A percentile compares a stretch with the other conserved stretches of the same genome.
phyloP scores from a whole-genome alignment of 2,888 invertebrate genomes.

The Macrophya annulata region DNA sequence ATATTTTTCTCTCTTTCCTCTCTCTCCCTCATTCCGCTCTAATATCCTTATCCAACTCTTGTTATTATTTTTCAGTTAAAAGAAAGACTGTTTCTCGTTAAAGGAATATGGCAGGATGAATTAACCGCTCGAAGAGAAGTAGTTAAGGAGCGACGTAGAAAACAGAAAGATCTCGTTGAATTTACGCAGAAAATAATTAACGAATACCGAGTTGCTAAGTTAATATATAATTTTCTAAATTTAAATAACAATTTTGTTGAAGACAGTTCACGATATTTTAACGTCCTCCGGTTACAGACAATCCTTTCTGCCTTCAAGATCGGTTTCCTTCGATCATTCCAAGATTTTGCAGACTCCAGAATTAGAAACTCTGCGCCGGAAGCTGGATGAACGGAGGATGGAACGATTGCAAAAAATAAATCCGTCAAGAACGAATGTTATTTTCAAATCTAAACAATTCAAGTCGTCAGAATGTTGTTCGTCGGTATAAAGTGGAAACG shows the following conservation, averaged over 20 bases:
- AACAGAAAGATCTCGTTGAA: constrained; percentile 77
- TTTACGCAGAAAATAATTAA: constrained; percentile 14
- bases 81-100: constrained; percentile 81
- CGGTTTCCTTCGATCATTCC: background rate
- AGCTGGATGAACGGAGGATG: constrained; percentile 33
- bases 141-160: constrained; percentile 80
- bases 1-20: background rate
- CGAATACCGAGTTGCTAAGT: constrained; percentile 24
- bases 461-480: constrained; percentile 4
- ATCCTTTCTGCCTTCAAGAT: background rate
- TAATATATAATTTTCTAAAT: background rate
- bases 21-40: background rate
- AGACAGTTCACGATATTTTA: background rate
- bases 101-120: constrained; percentile 81
- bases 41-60: background rate
- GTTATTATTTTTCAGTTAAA: constrained; percentile 75
- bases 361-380: constrained; percentile 35
- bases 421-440: constrained; percentile 6
- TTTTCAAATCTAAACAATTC: constrained; percentile 24
- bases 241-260: background rate
- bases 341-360: constrained; percentile 35
- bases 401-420: constrained; percentile 16
- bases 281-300: background rate
- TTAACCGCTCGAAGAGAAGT: constrained; percentile 79
- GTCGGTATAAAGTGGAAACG: background rate